phyloP scores from a whole-genome alignment of 2,797 vertebrate species.

The Aselliscus stoliczkanus region DNA sequence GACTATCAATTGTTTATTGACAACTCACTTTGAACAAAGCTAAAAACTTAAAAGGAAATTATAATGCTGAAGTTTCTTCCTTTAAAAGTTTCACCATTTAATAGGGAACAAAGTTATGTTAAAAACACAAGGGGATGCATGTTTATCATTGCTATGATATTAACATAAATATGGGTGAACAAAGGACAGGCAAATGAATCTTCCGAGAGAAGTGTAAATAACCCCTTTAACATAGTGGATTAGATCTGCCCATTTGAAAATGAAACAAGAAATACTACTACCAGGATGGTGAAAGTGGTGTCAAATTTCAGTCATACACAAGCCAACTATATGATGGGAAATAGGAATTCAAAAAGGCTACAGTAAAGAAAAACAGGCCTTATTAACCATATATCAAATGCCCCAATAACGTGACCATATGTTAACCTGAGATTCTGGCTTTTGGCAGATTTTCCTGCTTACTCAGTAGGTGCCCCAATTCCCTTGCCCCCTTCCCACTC shows the following conservation, averaged over 20 bases:
- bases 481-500: background rate
- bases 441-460: slow-evolving; percentile 60
- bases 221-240: background rate
- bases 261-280: background rate
- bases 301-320: background rate
- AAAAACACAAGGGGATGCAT: background rate
- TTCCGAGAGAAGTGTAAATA: background rate
- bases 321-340: background rate
- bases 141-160: background rate
- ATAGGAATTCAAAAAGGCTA: background rate
- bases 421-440: slow-evolving; percentile 60
- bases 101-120: background rate
- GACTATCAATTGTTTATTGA: background rate
- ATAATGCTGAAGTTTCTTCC: background rate
- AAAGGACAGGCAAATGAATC: background rate
- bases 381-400: background rate
- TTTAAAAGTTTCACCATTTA: background rate
- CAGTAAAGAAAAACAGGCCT: background rate
- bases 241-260: background rate
- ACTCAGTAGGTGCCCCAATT: background rate
- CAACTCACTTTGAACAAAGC: background rate
- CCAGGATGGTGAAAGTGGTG: background rate
- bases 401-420: slow-evolving; percentile 39
- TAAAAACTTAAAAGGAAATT: background rate
- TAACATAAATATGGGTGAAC: background rate